These are phyloP conservation scores for Himalopsyche phryganea DNA, from an alignment of 1,140 invertebrate genomes.

Conservation along the genomic window DNA sequence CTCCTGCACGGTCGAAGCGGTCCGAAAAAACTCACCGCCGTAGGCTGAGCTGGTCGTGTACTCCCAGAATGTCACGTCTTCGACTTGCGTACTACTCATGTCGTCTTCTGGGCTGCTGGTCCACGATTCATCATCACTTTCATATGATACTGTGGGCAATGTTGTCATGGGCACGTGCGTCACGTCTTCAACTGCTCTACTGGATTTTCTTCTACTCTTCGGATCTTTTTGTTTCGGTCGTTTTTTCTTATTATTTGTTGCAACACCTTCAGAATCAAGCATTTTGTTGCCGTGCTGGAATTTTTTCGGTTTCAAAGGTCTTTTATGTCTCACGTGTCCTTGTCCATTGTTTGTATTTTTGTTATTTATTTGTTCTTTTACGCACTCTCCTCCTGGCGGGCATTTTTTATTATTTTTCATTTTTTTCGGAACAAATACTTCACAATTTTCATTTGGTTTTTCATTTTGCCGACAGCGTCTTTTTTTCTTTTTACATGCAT, in stretches of 20 bases:
- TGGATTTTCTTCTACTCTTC: constrained; percentile 20
- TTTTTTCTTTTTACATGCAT: constrained; percentile 43
- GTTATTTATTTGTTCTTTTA: constrained; percentile 16
- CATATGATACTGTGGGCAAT: constrained; percentile 8
- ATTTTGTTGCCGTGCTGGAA: constrained; percentile 12
- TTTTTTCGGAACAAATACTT: neutral
- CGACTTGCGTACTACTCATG: constrained; percentile 22
- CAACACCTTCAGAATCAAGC: neutral
- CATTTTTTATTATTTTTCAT: constrained; percentile 7
- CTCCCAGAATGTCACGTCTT: constrained; percentile 26
- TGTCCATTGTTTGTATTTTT: constrained; percentile 10
- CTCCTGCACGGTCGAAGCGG: constrained; percentile 48
- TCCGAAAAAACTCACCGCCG: constrained; percentile 49
- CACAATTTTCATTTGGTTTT: constrained; percentile 23
- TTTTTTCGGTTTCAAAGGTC: constrained; percentile 24
- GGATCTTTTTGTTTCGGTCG: constrained; percentile 4
- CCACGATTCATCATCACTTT: constrained; percentile 19
- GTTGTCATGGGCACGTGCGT: neutral
- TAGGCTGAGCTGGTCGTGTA: constrained; percentile 21
- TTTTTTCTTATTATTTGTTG: constrained; percentile 8
- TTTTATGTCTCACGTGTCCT: constrained; percentile 22
- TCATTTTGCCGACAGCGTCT: constrained; percentile 44
- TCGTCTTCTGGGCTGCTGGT: constrained; percentile 16
- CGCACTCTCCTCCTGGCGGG: constrained; percentile 3
- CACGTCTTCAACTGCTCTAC: constrained; percentile 21